These are phyloP conservation scores for Grammomys surdaster DNA, from an alignment of 2,113 vertebrate genomes.

Conservation along the genomic window DNA sequence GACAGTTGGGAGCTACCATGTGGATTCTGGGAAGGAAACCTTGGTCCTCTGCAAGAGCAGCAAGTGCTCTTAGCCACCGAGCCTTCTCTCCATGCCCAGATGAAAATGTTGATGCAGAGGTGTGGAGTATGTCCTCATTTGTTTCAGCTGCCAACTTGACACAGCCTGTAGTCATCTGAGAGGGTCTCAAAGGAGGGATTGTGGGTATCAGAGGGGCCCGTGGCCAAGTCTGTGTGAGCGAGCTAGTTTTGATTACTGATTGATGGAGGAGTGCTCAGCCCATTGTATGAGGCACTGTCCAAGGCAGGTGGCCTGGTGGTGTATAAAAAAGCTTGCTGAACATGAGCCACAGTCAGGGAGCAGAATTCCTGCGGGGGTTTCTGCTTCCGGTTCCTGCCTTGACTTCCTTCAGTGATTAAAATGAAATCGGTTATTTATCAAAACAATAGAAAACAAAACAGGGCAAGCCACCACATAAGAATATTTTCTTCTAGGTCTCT, in stretches of 20 bases:
- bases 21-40: not conserved
- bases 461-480: too few species aligned
- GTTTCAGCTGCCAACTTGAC: not conserved
- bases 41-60: not conserved
- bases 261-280: not conserved
- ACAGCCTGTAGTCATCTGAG: not conserved
- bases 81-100: not conserved
- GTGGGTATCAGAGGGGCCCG: not conserved
- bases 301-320: not conserved
- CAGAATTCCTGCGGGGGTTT: not conserved
- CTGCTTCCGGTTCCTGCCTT: not conserved
- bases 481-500: too few species aligned
- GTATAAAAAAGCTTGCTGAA: not conserved
- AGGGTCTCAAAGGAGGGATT: not conserved
- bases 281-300: too few species aligned
- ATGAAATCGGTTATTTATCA: not conserved
- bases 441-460: not conserved
- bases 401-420: not conserved
- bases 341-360: too few species aligned
- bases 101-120: not conserved
- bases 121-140: not conserved
- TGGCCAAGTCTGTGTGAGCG: not conserved
- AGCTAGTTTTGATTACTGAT: not conserved
- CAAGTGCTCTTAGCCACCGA: not conserved
- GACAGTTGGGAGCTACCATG: not conserved